Percentiles rank a stretch among this genome's conserved stretches.
These are phyloP conservation scores for Xenopus laevis DNA, from an alignment of 2,113 vertebrate genomes.

Conservation along the genomic window DNA sequence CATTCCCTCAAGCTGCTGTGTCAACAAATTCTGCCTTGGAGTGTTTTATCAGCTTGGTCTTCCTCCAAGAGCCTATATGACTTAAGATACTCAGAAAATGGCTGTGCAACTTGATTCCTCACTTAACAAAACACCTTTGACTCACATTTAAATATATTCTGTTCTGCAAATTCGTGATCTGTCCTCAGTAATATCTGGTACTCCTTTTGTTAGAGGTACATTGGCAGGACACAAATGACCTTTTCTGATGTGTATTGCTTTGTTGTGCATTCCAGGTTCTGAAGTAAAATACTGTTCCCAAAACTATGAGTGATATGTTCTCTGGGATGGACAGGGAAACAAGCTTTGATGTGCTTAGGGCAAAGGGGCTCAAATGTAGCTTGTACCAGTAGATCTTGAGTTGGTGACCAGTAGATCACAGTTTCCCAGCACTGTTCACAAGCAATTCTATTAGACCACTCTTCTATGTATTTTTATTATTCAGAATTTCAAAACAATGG, in stretches of 20 bases:
- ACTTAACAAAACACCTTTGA: neutral
- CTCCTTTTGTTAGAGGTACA: neutral
- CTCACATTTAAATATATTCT: neutral
- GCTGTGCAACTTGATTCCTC: neutral
- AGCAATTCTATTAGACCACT: too few species aligned
- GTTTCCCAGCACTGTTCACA: too few species aligned
- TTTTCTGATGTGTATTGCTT: neutral
- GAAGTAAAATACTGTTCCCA: constrained; percentile 1
- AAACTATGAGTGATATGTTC: neutral
- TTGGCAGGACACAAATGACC: neutral
- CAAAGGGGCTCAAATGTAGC: too few species aligned
- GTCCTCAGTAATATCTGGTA: neutral
- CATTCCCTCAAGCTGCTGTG: neutral
- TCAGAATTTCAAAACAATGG: too few species aligned
- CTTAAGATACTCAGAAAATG: neutral
- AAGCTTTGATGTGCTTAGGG: too few species aligned
- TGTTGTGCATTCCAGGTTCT: neutral
- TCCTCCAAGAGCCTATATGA: neutral
- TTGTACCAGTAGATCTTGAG: too few species aligned
- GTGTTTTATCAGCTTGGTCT: neutral
- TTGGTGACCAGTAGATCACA: too few species aligned
- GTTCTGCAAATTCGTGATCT: neutral
- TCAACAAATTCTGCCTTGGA: constrained; percentile 3
- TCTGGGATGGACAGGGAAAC: too few species aligned
- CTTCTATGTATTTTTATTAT: too few species aligned